A percentile compares a stretch with the other conserved stretches of the same genome.
Evolutionary conservation across 1,140 invertebrate species (phyloP).

Genomic region (Laupala kohalensis): DNA sequence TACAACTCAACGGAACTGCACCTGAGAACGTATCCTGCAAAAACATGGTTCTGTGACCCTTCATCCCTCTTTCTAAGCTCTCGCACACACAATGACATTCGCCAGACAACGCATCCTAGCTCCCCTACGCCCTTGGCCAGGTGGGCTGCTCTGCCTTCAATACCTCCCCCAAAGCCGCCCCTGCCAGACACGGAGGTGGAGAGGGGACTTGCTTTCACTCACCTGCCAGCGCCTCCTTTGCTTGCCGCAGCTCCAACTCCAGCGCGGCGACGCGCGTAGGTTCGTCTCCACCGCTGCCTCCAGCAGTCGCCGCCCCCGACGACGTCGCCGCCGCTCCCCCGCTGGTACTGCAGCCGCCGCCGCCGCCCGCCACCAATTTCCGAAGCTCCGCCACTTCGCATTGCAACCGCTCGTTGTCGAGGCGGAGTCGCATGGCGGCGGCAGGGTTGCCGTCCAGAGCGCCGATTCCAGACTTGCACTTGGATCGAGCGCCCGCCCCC

Average conservation of each 20-base stretch:
- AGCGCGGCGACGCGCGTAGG: slow-evolving; percentile 22
- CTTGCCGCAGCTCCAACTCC: slow-evolving; percentile 33
- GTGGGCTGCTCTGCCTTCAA: neutral
- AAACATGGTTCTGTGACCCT: no score
- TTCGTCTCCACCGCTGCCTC: slow-evolving; percentile 10
- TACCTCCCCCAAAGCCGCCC: neutral
- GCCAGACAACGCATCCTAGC: no score
- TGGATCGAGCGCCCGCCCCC: slow-evolving; percentile 1
- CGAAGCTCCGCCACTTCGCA: slow-evolving; percentile 40
- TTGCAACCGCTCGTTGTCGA: slow-evolving; percentile 52
- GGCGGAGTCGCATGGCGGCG: slow-evolving; percentile 39
- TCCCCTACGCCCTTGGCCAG: neutral
- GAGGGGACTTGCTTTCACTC: neutral
- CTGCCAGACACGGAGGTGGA: neutral
- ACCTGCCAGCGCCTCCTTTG: slow-evolving; percentile 43
- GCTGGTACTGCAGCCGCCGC: slow-evolving; percentile 27
- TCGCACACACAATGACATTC: no score
- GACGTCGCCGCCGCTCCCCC: slow-evolving; percentile 27
- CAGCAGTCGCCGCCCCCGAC: slow-evolving; percentile 37
- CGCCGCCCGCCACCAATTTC: slow-evolving; percentile 31
- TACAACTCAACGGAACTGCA: no score
- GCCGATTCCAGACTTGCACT: slow-evolving; percentile 3
- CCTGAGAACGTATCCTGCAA: no score
- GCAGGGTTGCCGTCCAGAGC: slow-evolving; percentile 23
- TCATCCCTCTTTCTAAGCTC: no score